A percentile compares a stretch with the other conserved stretches of the same genome.
Evolutionary conservation across 2,888 invertebrate genomes (phyloP).

Genomic region (Caenorhabditis doughertyi): DNA sequence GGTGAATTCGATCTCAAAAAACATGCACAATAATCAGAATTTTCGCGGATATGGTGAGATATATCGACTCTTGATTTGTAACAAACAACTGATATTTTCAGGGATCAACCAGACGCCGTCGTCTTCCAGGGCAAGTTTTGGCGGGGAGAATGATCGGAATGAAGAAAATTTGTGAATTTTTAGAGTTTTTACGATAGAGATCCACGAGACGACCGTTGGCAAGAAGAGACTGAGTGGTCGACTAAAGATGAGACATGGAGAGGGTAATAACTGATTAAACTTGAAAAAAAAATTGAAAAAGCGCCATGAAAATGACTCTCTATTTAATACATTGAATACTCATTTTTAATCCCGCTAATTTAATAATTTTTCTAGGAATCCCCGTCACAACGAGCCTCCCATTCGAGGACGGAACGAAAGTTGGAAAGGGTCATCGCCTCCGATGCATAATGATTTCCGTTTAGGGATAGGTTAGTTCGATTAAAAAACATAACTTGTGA

Average conservation of each 20-base stretch:
- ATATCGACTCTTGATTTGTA: background rate
- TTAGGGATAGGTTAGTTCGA: background rate
- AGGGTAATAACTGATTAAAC: constrained; percentile 14
- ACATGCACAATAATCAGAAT: constrained; percentile 38
- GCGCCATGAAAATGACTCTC: too few relatives aligned
- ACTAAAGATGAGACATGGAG: constrained; percentile 25
- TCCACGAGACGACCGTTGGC: background rate
- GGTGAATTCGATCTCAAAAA: constrained; percentile 18
- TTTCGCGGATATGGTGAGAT: constrained; percentile 25
- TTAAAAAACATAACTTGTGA: background rate
- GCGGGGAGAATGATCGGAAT: background rate
- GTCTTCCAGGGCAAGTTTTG: constrained; percentile 30
- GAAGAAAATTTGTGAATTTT: background rate
- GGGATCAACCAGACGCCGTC: constrained; percentile 20
- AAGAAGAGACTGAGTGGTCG: constrained; percentile 22
- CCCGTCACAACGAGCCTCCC: background rate
- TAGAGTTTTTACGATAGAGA: background rate
- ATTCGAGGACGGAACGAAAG: constrained; percentile 1
- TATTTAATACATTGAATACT: too few relatives aligned
- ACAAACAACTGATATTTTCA: constrained; percentile 10
- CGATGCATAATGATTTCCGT: background rate
- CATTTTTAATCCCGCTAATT: background rate
- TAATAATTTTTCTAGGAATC: background rate
- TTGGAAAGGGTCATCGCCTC: background rate
- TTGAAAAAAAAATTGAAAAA: background rate